Evolutionary conservation across 2,113 vertebrate species (phyloP).

Genomic region (Papio anubis): DNA sequence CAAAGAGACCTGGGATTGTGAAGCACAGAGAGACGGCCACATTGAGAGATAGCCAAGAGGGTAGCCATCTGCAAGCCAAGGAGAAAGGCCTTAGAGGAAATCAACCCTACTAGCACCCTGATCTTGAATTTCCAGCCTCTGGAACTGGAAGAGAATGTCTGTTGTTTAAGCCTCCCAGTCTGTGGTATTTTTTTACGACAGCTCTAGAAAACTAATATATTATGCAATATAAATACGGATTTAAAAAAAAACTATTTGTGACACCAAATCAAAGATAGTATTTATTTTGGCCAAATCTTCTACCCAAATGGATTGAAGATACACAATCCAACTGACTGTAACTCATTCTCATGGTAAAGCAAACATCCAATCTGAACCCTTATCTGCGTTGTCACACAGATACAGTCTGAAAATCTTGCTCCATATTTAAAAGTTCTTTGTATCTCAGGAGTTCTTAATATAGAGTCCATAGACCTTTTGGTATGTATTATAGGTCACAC

Average conservation of each 20-base stretch:
- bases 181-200: not conserved
- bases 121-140: not conserved
- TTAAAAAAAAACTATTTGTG: not conserved
- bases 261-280: constrained; percentile 9
- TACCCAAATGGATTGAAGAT: not conserved
- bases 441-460: not conserved
- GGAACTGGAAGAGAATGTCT: not conserved
- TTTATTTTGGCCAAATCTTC: constrained; percentile 1
- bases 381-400: not conserved
- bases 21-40: not conserved
- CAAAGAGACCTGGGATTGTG: not conserved
- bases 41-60: not conserved
- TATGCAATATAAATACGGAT: not conserved
- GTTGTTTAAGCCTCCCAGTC: not conserved
- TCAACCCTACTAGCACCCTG: not conserved
- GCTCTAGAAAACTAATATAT: not conserved
- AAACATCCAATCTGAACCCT: not conserved
- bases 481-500: not conserved
- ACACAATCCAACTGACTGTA: not conserved
- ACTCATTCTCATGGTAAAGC: not conserved
- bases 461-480: not conserved
- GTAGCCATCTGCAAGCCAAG: not conserved
- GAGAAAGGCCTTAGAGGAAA: not conserved
- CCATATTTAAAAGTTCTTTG: not conserved
- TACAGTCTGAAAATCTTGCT: not conserved